Evolutionary conservation across 2,888 invertebrate genomes (phyloP).

Genomic region (Drosophila rubida): DNA sequence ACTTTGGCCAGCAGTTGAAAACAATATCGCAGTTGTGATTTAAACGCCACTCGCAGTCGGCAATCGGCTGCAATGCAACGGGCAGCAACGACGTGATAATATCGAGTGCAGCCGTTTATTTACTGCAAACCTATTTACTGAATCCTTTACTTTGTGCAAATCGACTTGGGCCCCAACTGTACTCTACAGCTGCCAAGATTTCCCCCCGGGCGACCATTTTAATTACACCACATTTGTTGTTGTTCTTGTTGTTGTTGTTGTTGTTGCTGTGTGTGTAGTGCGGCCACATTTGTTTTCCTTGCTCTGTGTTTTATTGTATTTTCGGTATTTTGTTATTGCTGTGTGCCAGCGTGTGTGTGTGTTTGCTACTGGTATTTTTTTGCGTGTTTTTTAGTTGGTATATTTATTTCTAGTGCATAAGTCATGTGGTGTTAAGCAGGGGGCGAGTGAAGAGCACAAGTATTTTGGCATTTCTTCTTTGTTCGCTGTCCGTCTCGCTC

Average conservation of each 20-base stretch:
- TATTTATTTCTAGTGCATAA: conserved; percentile 34
- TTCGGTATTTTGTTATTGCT: neutral
- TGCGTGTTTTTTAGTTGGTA: neutral
- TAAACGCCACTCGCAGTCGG: no score
- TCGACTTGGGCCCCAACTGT: neutral
- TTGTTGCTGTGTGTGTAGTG: neutral
- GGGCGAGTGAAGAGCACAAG: neutral
- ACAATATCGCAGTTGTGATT: neutral
- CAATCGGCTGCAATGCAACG: no score
- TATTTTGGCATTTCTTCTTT: conserved; percentile 20
- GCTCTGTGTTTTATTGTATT: neutral
- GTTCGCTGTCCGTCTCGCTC: neutral
- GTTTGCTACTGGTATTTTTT: neutral
- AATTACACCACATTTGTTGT: neutral
- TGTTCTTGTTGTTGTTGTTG: neutral
- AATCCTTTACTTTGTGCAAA: neutral
- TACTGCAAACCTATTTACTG: neutral
- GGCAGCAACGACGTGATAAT: no score
- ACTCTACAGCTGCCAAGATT: neutral
- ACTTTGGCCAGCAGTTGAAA: neutral
- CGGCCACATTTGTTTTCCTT: neutral
- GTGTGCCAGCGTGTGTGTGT: no score
- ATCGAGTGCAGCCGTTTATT: neutral
- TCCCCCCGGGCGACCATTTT: neutral
- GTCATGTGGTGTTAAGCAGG: conserved; percentile 28